phyloP scores from a whole-genome alignment of 30 jellyfish, hydroid and myxozoan species.

The Aurelia sp. region DNA sequence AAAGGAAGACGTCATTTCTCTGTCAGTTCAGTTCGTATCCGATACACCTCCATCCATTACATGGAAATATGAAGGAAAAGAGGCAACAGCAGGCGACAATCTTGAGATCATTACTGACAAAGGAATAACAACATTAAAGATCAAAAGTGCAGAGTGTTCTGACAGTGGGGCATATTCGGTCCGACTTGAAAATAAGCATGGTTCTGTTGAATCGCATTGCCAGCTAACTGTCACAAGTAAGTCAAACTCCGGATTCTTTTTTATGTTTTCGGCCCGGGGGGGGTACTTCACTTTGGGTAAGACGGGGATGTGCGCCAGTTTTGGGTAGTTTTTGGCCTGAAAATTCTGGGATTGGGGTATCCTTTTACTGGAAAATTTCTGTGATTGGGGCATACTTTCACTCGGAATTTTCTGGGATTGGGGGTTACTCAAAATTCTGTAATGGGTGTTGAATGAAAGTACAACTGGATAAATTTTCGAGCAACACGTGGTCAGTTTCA shows the following conservation, averaged over 20 bases:
- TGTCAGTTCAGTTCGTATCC: slow-evolving; percentile 61
- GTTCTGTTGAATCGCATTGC: slow-evolving; percentile 91
- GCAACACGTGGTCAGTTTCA: too few species aligned
- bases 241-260: not conserved
- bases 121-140: slow-evolving; percentile 66
- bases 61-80: slow-evolving; percentile 96
- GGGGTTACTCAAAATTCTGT: too few species aligned
- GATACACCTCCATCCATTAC: slow-evolving; percentile 68
- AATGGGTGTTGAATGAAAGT: too few species aligned
- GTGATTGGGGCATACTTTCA: too few species aligned
- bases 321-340: too few species aligned
- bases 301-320: too few species aligned
- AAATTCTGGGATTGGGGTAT: too few species aligned
- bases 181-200: slow-evolving; percentile 92
- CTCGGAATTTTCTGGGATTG: too few species aligned
- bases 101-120: slow-evolving; percentile 47
- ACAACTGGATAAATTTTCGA: too few species aligned
- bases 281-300: too few species aligned
- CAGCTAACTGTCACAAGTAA: slow-evolving; percentile 90
- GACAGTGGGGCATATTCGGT: slow-evolving; percentile 93
- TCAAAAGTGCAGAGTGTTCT: slow-evolving; percentile 52
- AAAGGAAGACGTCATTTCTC: slow-evolving; percentile 46
- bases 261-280: too few species aligned
- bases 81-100: slow-evolving; percentile 37
- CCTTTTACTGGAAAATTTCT: too few species aligned